Evolutionary conservation across 2,113 vertebrate genomes (phyloP).

Genomic region (Tonatia bakeri): DNA sequence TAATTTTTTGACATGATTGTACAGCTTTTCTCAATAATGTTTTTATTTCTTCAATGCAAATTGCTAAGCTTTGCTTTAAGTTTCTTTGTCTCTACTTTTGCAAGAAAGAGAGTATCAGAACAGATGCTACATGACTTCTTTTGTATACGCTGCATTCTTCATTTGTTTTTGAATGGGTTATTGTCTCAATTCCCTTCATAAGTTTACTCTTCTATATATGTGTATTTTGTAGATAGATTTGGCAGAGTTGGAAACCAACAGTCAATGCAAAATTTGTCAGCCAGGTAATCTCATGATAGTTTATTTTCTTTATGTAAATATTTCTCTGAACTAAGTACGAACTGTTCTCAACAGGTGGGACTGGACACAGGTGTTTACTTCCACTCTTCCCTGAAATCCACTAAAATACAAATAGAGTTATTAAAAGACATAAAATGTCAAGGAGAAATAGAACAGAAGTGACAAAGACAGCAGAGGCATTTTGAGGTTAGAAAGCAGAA

Average conservation of each 20-base stretch:
- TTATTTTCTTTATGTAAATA: constrained; percentile 11
- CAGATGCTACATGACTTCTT: background rate
- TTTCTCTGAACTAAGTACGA: background rate
- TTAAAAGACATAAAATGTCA: constrained; percentile 49
- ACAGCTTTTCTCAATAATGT: background rate
- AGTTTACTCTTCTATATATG: background rate
- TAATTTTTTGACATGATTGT: background rate
- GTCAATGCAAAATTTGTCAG: background rate
- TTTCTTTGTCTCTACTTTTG: background rate
- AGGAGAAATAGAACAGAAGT: constrained; percentile 31
- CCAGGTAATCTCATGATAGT: background rate
- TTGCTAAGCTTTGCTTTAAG: background rate
- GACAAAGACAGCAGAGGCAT: constrained; percentile 43
- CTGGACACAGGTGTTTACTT: background rate
- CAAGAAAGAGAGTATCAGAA: background rate
- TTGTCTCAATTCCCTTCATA: background rate
- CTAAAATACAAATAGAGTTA: constrained; percentile 40
- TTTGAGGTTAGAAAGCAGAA: constrained; percentile 35
- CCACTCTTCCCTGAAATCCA: background rate
- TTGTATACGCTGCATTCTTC: background rate
- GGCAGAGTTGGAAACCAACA: background rate
- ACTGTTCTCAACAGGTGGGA: background rate
- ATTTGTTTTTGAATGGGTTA: background rate
- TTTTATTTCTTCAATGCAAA: constrained; percentile 1
- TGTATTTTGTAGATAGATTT: background rate